A percentile compares a stretch with the other conserved stretches of the same genome.
phyloP scores from a whole-genome alignment of 2,888 invertebrate species.

The Liopterus haemorrhoidalis region DNA sequence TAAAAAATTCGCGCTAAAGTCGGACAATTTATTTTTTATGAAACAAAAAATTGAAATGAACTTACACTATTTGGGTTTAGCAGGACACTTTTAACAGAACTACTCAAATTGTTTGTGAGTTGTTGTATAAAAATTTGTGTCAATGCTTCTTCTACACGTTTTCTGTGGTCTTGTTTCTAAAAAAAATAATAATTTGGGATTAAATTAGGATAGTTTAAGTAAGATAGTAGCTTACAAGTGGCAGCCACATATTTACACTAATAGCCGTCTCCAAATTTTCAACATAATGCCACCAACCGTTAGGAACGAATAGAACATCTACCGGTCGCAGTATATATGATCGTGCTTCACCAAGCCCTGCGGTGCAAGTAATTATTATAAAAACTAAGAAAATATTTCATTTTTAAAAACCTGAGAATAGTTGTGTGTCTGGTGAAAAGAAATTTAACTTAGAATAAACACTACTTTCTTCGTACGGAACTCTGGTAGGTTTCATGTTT shows the following conservation, averaged over 20 bases:
- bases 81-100: slow-evolving; percentile 47
- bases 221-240: slow-evolving; percentile 52
- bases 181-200: slow-evolving; percentile 27
- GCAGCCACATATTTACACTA: slow-evolving; percentile 65
- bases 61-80: slow-evolving; percentile 65
- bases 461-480: slow-evolving; percentile 96
- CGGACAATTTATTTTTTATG: not conserved
- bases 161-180: slow-evolving; percentile 47
- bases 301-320: slow-evolving; percentile 82
- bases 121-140: slow-evolving; percentile 61
- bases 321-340: slow-evolving; percentile 70
- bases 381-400: slow-evolving; percentile 6
- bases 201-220: slow-evolving; percentile 3
- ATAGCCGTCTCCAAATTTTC: slow-evolving; percentile 71
- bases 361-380: slow-evolving; percentile 11
- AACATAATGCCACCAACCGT: slow-evolving; percentile 97
- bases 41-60: slow-evolving; percentile 1
- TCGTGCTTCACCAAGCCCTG: slow-evolving; percentile 36
- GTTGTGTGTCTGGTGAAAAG: slow-evolving; percentile 56
- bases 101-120: slow-evolving; percentile 52
- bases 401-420: slow-evolving; percentile 47
- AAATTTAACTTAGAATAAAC: slow-evolving; percentile 82
- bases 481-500: slow-evolving; percentile 67
- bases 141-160: slow-evolving; percentile 58
- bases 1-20: no score